Base-by-base conservation (phyloP, 2,797 vertebrate species). In the Myiothlypis chrysogaster region DNA sequence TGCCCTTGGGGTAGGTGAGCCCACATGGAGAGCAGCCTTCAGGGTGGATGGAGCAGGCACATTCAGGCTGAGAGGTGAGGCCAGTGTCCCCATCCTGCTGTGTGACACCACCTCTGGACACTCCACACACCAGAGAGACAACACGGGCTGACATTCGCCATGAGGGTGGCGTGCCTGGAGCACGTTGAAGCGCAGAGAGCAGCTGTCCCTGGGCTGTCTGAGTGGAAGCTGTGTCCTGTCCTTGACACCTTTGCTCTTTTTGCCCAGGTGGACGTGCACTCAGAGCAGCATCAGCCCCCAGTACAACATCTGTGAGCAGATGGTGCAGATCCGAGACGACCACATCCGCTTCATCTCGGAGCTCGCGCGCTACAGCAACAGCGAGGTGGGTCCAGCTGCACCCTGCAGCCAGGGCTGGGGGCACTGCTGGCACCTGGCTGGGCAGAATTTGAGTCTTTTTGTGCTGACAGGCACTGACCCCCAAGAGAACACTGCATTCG, bases 341-440 rank as follows among this genome's bases (percentile, higher is more conserved):
- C 99, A 99, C 98, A 99, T 99, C 96, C 99, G 99, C 72, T 99
- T 99, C 98, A 99, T 99, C 98, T 99, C 99, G 0, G 99, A 99
- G 97, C 98, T 99, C 6, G 99, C 99, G 12, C 99, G 99, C 97
- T 99, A 99, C 98, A 99, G 99, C 98, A 99, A 99, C 97, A 98
- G 98, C 3, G 98, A 98, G 98, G 98, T 98, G 93, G 96, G 98
- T 32, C 0, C 47, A 32, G 86, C 3, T 25, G 71, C 10, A 6
- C 15, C 0, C 71, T 4, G 3, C 43, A 14, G n/a, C 41, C 59
- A 30, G 21, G 30, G 50, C 1, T n/a, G 24, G 57, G 7, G 4
- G 43, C 55, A 8, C 57, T 59, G 57, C 35, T 28, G 57, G 8
- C 20, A 5, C 57, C 35, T 39, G 35, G 6, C 57, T 28, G 25